A percentile compares a stretch with the other conserved stretches of the same genome.
Conservation (phyloP, 2,113 vertebrate genomes). For the Oreocharis arfaki region DNA sequence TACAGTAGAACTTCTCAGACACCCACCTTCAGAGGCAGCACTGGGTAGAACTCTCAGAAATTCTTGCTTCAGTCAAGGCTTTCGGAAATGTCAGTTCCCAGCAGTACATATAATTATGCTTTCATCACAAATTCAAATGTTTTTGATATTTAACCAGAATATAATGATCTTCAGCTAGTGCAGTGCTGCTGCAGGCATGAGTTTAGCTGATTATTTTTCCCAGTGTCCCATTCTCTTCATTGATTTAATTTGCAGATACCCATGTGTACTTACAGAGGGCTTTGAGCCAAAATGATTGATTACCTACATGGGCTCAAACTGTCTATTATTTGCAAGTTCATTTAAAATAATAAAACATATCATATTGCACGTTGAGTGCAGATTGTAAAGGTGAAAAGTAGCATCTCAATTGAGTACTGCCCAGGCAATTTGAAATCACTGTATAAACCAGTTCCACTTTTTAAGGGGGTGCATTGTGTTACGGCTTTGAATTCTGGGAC, state of each 20-base stretch:
- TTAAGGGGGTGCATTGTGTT: neutral
- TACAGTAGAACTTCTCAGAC: neutral
- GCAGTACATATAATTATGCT: neutral
- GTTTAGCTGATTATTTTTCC: neutral
- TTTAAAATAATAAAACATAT: neutral
- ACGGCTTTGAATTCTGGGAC: neutral
- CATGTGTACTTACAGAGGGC: neutral
- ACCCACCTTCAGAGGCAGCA: neutral
- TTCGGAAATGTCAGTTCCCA: neutral
- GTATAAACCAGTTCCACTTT: neutral
- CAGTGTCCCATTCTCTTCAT: neutral
- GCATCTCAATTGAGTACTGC: rapidly evolving
- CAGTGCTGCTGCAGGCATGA: neutral
- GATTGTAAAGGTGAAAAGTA: neutral
- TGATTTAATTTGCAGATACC: neutral
- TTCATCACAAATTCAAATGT: neutral
- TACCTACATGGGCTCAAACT: neutral
- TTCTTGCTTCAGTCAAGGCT: neutral
- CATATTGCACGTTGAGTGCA: neutral
- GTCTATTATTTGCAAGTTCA: neutral
- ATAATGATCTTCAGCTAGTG: neutral
- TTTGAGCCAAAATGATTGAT: neutral
- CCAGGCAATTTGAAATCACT: neutral
- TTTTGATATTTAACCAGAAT: neutral
- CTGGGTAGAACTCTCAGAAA: neutral